Conservation (phyloP, 2,888 invertebrate species). For the Drosophila neonasuta region DNA sequence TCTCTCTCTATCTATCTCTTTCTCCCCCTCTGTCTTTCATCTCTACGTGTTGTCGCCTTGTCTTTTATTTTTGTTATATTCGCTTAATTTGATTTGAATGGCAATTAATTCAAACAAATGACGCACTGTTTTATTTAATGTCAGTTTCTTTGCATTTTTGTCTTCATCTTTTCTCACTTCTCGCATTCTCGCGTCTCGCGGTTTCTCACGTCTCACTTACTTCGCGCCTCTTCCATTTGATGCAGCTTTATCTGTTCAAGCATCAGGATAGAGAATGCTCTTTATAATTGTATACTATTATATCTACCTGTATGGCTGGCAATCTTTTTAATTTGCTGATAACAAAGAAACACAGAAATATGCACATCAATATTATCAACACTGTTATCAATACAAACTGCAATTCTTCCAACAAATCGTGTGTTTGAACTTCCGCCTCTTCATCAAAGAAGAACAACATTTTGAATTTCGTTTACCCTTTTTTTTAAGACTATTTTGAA, state of each 20-base stretch:
- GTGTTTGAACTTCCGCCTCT: background rate
- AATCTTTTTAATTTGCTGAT: background rate
- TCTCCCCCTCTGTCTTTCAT: too few relatives aligned
- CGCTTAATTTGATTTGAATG: conserved; percentile 51
- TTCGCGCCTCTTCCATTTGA: conserved; percentile 14
- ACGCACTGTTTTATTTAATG: conserved; percentile 53
- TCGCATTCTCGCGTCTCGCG: background rate
- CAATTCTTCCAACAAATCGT: background rate
- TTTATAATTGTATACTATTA: background rate
- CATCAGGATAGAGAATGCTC: too few relatives aligned
- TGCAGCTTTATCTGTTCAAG: conserved; percentile 5
- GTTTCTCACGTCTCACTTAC: conserved; percentile 6
- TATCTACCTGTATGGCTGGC: background rate
- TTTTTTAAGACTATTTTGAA: background rate
- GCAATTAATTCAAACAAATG: conserved; percentile 58
- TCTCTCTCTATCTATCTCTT: background rate
- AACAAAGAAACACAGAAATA: background rate
- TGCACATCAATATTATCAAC: background rate
- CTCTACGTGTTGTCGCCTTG: background rate
- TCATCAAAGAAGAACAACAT: conserved; percentile 22
- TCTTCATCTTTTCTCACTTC: background rate
- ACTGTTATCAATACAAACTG: background rate
- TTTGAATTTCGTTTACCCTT: background rate
- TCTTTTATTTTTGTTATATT: conserved; percentile 22
- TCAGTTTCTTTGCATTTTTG: conserved; percentile 9